These are phyloP conservation scores for Seriola quinqueradiata DNA, from an alignment of 2,113 vertebrate genomes.

Conservation along the genomic window DNA sequence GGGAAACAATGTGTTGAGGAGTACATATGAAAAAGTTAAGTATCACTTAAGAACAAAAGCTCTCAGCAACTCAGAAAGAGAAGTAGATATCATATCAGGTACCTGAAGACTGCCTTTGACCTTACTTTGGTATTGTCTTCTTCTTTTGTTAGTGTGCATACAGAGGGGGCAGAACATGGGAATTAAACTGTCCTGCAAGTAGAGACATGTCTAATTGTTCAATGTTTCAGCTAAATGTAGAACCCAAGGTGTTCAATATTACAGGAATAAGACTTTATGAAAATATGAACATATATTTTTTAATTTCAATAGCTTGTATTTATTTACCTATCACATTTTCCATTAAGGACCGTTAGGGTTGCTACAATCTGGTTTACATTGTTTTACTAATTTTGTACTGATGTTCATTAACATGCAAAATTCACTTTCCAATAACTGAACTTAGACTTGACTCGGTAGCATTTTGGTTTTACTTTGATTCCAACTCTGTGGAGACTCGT, in stretches of 20 bases:
- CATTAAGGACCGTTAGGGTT: too few relatives aligned
- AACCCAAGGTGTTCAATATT: background rate
- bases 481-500: too few relatives aligned
- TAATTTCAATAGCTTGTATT: background rate
- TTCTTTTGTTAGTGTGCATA: background rate
- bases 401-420: too few relatives aligned
- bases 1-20: conserved; percentile 5
- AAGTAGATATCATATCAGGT: conserved; percentile 14
- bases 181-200: background rate
- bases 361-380: too few relatives aligned
- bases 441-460: too few relatives aligned
- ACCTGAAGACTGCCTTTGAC: conserved; percentile 3
- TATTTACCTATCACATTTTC: background rate
- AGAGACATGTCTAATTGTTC: conserved; percentile 9
- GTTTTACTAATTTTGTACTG: too few relatives aligned
- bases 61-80: background rate
- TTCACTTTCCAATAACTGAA: too few relatives aligned
- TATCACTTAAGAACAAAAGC: conserved; percentile 26
- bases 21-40: conserved; percentile 6
- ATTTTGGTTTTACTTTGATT: too few relatives aligned
- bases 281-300: too few relatives aligned
- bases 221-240: background rate
- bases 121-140: background rate
- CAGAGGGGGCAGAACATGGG: background rate
- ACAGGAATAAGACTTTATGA: background rate